Evolutionary conservation across 2,113 vertebrate species (phyloP), one percentile per base, ranked within the genome.

Genomic region (Elephas maximus): DNA sequence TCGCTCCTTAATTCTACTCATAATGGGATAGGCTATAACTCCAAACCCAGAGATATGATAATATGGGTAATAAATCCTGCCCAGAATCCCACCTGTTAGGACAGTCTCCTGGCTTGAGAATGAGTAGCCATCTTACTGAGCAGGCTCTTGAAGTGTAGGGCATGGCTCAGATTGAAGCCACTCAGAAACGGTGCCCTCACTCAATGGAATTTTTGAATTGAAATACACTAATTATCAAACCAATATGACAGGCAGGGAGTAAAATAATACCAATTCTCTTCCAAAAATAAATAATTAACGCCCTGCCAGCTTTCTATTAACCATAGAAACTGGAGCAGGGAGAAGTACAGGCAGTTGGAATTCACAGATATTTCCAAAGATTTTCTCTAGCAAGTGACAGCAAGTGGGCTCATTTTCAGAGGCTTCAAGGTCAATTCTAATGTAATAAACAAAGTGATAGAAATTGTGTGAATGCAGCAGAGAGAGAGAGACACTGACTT

Each of bases 391-490:
- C 71, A 85, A 94, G 20, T 69, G 20, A 88, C 17, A 89, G 82
- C 53, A 89, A 93, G 26, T n/a, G 10, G 97, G 37, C 77, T 96
- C 37, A 95, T 90, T 95, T 97, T 94, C 88, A 96, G 60, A 94
- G 89, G 17, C n/a, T 96, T 86, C 62, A 24, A 95, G 21, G 48
- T 30, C 62, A 90, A 95, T 91, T 91, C 33, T 93, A 94, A 86
- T 53, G 62, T 62, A 88, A 93, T 71, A 95, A 96, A 91, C 86
- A 94, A 73, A 77, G 69, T 90, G 51, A 84, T 24, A 88, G 71
- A 44, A 65, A 88, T 93, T 80, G 11, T 96, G 48, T 87, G 24
- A 96, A 18, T 93, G 28, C 9, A 84, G 45, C 53, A 63, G 41
- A 90, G 7, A 88, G 45, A 90, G 33, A 90, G 7, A 88, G 45